phyloP scores from a whole-genome alignment of 2,797 vertebrate genomes.

The Onychomys leucogaster region DNA sequence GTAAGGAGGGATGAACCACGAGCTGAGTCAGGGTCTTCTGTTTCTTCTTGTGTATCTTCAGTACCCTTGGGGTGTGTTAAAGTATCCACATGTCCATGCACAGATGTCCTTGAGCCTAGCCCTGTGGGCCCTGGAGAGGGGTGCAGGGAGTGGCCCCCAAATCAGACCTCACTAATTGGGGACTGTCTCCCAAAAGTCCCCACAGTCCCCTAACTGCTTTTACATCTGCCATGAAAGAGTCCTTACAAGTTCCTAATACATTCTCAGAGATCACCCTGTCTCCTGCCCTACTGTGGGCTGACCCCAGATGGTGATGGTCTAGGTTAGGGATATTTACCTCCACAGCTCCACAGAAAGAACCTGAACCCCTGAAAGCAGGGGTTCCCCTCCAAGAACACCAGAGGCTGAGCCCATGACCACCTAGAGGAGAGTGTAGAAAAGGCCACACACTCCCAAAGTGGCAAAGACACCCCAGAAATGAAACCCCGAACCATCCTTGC shows the following conservation, averaged over 20 bases:
- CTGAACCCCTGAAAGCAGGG: accelerated
- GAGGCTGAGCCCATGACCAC: background rate
- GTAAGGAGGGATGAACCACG: background rate
- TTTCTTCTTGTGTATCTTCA: background rate
- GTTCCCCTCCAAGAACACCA: background rate
- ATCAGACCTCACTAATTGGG: background rate
- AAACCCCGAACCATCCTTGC: background rate
- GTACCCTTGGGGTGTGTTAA: accelerated
- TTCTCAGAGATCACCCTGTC: background rate
- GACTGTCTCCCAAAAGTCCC: background rate
- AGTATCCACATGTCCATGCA: accelerated
- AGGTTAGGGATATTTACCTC: no score
- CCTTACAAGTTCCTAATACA: background rate
- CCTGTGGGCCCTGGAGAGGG: background rate
- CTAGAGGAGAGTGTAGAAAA: background rate
- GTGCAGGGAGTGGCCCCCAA: background rate
- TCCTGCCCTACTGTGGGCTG: background rate
- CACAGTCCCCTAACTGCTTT: background rate
- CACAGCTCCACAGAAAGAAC: accelerated
- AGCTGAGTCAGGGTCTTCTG: background rate
- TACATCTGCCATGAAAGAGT: background rate
- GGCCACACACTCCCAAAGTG: no score
- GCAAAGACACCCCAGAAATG: background rate
- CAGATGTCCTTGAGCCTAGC: accelerated
- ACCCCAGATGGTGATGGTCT: background rate